Evolutionary conservation across 1,140 invertebrate species (phyloP), one percentile per base, ranked within the genome.

Genomic region (Agrypnia vestita): DNA sequence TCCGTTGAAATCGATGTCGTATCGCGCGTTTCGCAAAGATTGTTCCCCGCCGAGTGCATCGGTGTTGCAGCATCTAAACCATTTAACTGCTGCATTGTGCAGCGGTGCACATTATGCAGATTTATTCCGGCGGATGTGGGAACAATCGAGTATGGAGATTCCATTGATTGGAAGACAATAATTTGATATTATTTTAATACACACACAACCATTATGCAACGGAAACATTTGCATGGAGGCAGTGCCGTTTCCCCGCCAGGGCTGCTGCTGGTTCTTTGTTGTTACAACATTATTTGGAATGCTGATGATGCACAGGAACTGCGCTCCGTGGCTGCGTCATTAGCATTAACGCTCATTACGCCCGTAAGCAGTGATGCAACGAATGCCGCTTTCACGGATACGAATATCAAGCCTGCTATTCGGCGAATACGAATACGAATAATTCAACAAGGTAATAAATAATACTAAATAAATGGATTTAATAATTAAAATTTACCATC

Each of bases 101-200:
- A 51, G 21, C 15, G 17, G 1, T 64, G 67, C 67, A 51, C n/a
- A 71, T 49, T 71, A 71, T 71, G 67, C 67, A 71, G 67, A 71
- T 71, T 10, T 67, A 67, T 67, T 71, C 67, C 19, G 49, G 15
- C 44, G 67, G 67, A 71, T 71, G 67, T 71, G 0, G 17, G 67
- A 25, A 71, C 47, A 71, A 71, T 71, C 35, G 67, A 51, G 67
- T 71, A 71, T 47, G 46, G 67, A 71, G 67, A 71, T 71, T 71
- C 67, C 67, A 71, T 71, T 71, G 67, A 71, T 71, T 71, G 67
- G 67, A 71, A 71, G 46, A 71, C 67, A 71, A 71, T 71, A 47
- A 71, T 71, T 71, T 71, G 67, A 21, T 71, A 71, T 71, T 51
- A 53, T 71, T 71, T 71, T 25, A 49, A 51, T 71, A 51, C 67